phyloP scores from a whole-genome alignment of 2,888 invertebrate genomes.

The Gandaritis pyraliata region DNA sequence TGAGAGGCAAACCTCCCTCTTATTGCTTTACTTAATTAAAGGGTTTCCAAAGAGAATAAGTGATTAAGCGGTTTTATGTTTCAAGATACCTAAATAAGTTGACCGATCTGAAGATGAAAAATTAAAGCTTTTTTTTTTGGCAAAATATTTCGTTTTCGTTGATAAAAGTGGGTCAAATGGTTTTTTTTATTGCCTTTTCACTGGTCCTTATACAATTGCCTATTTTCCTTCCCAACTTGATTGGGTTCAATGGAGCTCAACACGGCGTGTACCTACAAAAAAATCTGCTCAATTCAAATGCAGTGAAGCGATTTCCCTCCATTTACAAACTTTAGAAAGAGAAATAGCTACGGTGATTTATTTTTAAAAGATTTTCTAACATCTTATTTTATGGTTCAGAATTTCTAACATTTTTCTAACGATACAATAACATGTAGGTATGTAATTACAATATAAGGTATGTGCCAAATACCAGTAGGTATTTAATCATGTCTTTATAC shows the following conservation, averaged over 20 bases:
- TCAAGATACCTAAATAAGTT: constrained; percentile 9
- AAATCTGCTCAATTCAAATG: constrained; percentile 20
- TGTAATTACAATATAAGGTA: no score
- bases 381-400: no score
- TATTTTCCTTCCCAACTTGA: constrained; percentile 22
- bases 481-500: not conserved
- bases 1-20: constrained; percentile 51
- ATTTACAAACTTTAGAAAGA: not conserved
- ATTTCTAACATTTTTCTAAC: not conserved
- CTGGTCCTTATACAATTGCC: constrained; percentile 1
- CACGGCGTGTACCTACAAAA: constrained; percentile 3
- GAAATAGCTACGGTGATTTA: not conserved
- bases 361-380: not conserved
- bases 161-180: not conserved
- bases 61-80: constrained; percentile 51
- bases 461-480: no score
- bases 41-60: constrained; percentile 72
- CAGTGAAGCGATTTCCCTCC: constrained; percentile 18
- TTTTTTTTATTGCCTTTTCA: not conserved
- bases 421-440: no score
- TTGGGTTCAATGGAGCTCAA: constrained; percentile 21
- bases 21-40: constrained; percentile 77
- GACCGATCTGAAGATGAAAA: constrained; percentile 10
- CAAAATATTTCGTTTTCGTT: not conserved
- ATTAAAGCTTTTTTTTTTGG: no score